phyloP scores from a whole-genome alignment of 1,140 invertebrate species.

The Drosophila pectinifera region DNA sequence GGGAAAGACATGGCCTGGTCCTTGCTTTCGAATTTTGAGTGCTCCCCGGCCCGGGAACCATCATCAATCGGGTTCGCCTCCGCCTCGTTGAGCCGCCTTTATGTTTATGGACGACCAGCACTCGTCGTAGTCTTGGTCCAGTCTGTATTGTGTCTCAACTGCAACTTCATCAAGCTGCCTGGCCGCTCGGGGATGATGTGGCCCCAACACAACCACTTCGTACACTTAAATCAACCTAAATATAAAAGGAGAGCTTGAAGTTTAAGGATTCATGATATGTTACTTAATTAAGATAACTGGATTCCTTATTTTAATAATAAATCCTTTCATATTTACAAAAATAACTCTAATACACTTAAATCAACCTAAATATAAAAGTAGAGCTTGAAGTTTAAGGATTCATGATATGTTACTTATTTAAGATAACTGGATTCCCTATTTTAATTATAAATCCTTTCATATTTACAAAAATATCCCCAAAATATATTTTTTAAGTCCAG shows the following conservation, averaged over 20 bases:
- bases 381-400: not conserved
- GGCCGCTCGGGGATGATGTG: conserved; percentile 11
- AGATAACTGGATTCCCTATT: not conserved
- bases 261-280: not conserved
- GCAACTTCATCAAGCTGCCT: conserved; percentile 71
- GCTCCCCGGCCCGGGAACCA: conserved; percentile 39
- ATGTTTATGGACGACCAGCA: conserved; percentile 67
- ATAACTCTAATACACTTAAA: conserved; percentile 22
- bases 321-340: too few relatives aligned
- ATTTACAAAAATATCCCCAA: too few relatives aligned
- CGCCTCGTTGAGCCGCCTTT: conserved; percentile 68
- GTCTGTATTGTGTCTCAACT: conserved; percentile 73
- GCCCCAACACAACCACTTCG: not conserved
- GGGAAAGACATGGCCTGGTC: conserved; percentile 8
- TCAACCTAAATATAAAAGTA: not conserved
- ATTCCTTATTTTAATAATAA: too few relatives aligned
- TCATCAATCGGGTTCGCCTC: conserved; percentile 68
- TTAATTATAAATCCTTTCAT: too few relatives aligned
- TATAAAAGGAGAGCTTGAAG: not conserved
- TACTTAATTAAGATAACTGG: not conserved
- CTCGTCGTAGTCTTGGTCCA: conserved; percentile 18
- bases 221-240: conserved; percentile 19
- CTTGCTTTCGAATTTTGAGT: conserved; percentile 72
- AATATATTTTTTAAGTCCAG: not conserved
- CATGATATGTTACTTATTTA: not conserved